Evolutionary conservation across 2,888 invertebrate species (phyloP).

Genomic region (Caenorhabditis wallacei): DNA sequence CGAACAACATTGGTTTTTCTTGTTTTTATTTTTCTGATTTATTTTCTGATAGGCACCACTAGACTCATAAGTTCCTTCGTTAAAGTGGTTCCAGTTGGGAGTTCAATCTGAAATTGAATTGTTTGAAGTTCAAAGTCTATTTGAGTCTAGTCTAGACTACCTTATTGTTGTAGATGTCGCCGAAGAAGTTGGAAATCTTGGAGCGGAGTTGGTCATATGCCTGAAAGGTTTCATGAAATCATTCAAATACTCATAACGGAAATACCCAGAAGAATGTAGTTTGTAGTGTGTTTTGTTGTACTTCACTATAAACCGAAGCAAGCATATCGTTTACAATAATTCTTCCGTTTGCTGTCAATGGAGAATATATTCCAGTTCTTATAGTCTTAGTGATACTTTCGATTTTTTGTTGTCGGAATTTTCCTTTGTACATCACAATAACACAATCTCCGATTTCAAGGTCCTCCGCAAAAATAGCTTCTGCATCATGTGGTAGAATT

Average conservation of each 20-base stretch:
- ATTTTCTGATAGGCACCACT: constrained; percentile 52
- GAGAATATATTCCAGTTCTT: constrained; percentile 68
- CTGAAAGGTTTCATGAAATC: constrained; percentile 47
- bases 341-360: constrained; percentile 67
- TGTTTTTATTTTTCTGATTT: neutral
- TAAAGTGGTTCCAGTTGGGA: constrained; percentile 61
- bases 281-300: constrained; percentile 61
- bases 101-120: constrained; percentile 56
- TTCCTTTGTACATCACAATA: constrained; percentile 54
- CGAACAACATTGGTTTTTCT: neutral
- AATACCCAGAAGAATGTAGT: constrained; percentile 70
- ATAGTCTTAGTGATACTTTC: constrained; percentile 55
- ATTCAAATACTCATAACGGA: constrained; percentile 13
- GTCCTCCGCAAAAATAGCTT: constrained; percentile 67
- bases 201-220: constrained; percentile 44
- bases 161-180: constrained; percentile 42
- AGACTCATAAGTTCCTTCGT: constrained; percentile 61
- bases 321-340: constrained; percentile 73
- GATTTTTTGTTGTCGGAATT: constrained; percentile 66
- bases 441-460: constrained; percentile 68
- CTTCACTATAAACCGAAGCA: constrained; percentile 71
- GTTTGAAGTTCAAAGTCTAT: neutral
- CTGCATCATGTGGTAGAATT: constrained; percentile 50
- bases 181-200: constrained; percentile 33
- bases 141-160: constrained; percentile 31